These are phyloP conservation scores for Lithophane semibrunnea DNA, from an alignment of 2,888 invertebrate species.

Conservation along the genomic window DNA sequence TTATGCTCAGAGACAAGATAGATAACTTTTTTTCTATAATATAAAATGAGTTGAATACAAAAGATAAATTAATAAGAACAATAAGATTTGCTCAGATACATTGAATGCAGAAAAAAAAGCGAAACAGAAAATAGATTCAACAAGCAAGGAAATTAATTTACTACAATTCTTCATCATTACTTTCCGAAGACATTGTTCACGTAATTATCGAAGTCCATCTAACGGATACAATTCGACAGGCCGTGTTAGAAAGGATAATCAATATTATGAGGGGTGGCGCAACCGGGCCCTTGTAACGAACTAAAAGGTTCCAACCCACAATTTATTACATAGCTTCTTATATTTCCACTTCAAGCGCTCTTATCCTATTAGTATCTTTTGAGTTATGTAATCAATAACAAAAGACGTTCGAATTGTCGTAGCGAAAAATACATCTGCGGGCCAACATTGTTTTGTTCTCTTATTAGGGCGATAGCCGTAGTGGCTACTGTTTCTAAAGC, in stretches of 20 bases:
- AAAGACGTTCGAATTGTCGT: slow-evolving; percentile 47
- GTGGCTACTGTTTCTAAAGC: not conserved
- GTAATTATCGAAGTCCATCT: slow-evolving; percentile 28
- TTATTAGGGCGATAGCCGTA: not conserved
- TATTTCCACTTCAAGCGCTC: slow-evolving; percentile 63
- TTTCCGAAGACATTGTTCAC: slow-evolving; percentile 28
- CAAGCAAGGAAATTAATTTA: not conserved
- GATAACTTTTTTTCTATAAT: not conserved
- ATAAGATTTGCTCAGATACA: no score
- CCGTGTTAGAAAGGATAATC: slow-evolving; percentile 59
- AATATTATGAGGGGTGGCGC: slow-evolving; percentile 63
- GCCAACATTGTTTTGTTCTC: slow-evolving; percentile 11
- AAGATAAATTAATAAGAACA: no score
- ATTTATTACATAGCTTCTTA: slow-evolving; percentile 65
- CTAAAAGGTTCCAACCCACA: slow-evolving; percentile 60
- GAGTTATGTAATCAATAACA: slow-evolving; percentile 65
- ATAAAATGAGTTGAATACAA: not conserved
- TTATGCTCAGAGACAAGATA: no score
- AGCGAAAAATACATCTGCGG: slow-evolving; percentile 25
- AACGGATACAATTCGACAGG: slow-evolving; percentile 25
- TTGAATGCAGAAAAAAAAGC: not conserved
- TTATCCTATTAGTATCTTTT: slow-evolving; percentile 68
- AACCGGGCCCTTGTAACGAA: slow-evolving; percentile 59
- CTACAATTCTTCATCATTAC: slow-evolving; percentile 13
- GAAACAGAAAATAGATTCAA: not conserved